Evolutionary conservation across 2,113 vertebrate species (phyloP).

Genomic region (Pedetes capensis): DNA sequence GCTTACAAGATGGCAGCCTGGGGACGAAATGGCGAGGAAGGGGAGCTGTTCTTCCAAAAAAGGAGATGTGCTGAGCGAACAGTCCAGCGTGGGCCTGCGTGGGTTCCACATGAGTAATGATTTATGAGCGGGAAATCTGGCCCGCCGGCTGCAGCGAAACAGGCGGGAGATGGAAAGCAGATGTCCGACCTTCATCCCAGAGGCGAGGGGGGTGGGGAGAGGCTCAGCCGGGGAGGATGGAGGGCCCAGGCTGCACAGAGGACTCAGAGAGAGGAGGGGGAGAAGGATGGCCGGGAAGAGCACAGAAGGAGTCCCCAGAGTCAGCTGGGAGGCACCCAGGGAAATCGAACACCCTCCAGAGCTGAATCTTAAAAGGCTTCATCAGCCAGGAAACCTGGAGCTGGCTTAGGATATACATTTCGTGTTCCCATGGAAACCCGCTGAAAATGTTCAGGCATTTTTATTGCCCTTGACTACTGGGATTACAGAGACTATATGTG

Average conservation of each 20-base stretch:
- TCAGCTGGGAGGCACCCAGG: background rate
- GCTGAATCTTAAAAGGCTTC: conserved; percentile 58
- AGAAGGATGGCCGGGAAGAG: background rate
- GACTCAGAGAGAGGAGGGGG: background rate
- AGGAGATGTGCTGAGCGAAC: conserved; percentile 41
- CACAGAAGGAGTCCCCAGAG: too few relatives aligned
- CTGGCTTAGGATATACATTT: conserved; percentile 23
- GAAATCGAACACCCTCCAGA: conserved; percentile 60
- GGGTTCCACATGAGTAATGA: conserved; percentile 71
- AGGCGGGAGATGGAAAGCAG: conserved; percentile 81
- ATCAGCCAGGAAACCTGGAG: conserved; percentile 71
- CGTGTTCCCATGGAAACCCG: conserved; percentile 64
- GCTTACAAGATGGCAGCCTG: background rate
- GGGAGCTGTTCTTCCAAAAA: conserved; percentile 40
- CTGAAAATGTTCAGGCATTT: conserved; percentile 42
- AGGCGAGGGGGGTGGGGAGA: background rate
- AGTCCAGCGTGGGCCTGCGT: conserved; percentile 5
- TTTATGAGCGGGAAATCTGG: conserved; percentile 73
- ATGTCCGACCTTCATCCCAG: conserved; percentile 80
- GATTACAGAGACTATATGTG: background rate
- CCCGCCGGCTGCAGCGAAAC: conserved; percentile 45
- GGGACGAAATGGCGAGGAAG: background rate
- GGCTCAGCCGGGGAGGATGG: background rate
- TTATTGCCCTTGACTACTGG: conserved; percentile 53
- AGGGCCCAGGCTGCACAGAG: background rate